Conservation (phyloP, 2,888 invertebrate genomes). For the Eumerus sabulonum region DNA sequence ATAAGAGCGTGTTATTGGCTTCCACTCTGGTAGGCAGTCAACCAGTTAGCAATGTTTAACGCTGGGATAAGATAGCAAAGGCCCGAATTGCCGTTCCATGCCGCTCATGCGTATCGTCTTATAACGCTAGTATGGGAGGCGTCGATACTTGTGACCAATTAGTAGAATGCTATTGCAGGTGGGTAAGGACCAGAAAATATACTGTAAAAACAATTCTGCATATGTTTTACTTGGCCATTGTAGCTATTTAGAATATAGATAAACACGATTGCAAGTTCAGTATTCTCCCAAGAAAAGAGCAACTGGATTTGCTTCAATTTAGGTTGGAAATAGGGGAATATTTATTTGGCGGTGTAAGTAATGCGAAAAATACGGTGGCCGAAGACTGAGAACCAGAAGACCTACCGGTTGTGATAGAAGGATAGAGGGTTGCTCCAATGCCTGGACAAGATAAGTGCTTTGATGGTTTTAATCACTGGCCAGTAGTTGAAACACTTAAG, state of each 20-base stretch:
- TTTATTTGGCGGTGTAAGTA: constrained; percentile 10
- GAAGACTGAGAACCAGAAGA: constrained; percentile 1
- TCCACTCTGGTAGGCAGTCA: not conserved
- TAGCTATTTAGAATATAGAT: too few species aligned
- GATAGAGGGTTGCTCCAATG: not conserved
- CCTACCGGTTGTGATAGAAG: not conserved
- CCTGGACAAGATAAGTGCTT: constrained; percentile 11
- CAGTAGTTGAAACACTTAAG: not conserved
- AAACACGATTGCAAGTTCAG: constrained; percentile 7
- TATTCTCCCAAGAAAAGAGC: not conserved
- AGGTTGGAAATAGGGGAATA: constrained; percentile 2
- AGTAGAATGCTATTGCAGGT: constrained; percentile 4
- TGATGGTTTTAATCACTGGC: not conserved
- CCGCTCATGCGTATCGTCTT: too few species aligned
- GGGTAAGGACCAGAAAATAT: constrained; percentile 5
- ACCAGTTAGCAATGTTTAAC: not conserved
- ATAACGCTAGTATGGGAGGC: too few species aligned
- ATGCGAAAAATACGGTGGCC: not conserved
- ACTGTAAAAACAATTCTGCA: not conserved
- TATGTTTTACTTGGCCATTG: not conserved
- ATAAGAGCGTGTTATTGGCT: not conserved
- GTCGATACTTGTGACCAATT: constrained; percentile 15
- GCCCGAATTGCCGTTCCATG: too few species aligned
- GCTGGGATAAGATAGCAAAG: constrained; percentile 1
- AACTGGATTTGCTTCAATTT: constrained; percentile 1